Evolutionary conservation across 2,113 vertebrate genomes (phyloP), one percentile per base, ranked within the genome.

Genomic region (Corvus cornix): DNA sequence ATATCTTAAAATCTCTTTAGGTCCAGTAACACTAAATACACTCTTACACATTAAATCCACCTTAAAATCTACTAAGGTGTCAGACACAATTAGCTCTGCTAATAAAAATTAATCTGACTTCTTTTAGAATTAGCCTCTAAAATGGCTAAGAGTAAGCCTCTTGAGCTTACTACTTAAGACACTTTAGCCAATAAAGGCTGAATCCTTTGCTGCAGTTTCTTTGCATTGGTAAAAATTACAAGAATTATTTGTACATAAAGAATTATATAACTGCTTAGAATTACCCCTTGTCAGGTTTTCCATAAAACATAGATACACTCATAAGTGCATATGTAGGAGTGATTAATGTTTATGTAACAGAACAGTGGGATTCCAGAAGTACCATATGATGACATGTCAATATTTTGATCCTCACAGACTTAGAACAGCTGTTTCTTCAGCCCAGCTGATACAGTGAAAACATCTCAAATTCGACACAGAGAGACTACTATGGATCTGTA

Each of bases 361-460:
- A 87, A 69, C 44, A 93, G 48, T 46, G 28, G 84, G 66, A 91
- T 90, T 70, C 90, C 84, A 44, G 44, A 90, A 88, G 56, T 62
- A 82, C 37, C 63, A 83, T 56, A 59, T 87, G 92, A 96, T 39
- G 49, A 87, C 81, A 88, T 28, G 28, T 41, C 83, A 82, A 49
- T 73, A 87, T 75, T 93, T 83, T 83, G 74, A 93, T 87, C 80
- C 60, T 92, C 44, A 76, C 81, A 94, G 70, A 83, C 82, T 94
- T 27, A 49, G 52, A 96, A 68, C 70, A 95, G 88, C 86, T 94
- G 85, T 91, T 97, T 81, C 60, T 55, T 94, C 82, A 68, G 58
- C 43, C 72, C 84, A 92, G 67, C 33, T 92, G 78, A 93, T 60
- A 81, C 14, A 68, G 33, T 67, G n/a, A 87, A 81, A 96, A 84